Percentiles rank a stretch among this genome's conserved stretches.
Evolutionary conservation across 2,888 invertebrate species (phyloP).

Genomic region (Limnephilus lunatus): DNA sequence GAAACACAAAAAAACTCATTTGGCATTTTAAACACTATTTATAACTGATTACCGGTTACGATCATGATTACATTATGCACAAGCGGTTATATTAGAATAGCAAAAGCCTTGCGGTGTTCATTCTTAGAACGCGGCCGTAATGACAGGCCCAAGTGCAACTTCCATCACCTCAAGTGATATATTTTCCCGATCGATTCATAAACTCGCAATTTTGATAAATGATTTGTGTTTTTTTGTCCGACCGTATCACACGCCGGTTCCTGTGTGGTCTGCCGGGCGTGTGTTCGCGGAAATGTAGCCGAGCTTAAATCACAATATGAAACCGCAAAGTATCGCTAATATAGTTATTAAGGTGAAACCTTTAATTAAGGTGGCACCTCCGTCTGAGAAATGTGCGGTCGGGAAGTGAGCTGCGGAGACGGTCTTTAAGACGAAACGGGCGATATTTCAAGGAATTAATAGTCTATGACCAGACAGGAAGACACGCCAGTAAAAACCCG

Average conservation of each 20-base stretch:
- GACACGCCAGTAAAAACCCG: constrained; percentile 40
- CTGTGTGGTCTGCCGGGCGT: constrained; percentile 60
- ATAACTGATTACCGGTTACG: not conserved
- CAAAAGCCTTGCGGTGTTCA: constrained; percentile 17
- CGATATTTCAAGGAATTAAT: constrained; percentile 50
- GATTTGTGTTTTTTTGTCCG: constrained; percentile 33
- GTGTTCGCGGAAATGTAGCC: constrained; percentile 63
- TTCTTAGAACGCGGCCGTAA: constrained; percentile 20
- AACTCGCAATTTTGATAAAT: constrained; percentile 47
- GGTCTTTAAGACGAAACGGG: constrained; percentile 30
- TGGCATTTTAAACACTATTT: not conserved
- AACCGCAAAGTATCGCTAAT: constrained; percentile 65
- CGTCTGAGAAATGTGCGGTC: constrained; percentile 35
- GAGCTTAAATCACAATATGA: constrained; percentile 54
- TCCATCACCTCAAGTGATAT: constrained; percentile 30
- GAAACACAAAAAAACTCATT: not conserved
- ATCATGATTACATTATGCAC: not conserved
- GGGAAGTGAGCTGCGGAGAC: not conserved
- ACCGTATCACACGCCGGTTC: constrained; percentile 33
- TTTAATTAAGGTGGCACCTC: constrained; percentile 65
- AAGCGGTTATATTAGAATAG: not conserved
- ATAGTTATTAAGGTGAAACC: constrained; percentile 64
- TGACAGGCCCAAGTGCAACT: not conserved
- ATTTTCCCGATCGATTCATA: constrained; percentile 40
- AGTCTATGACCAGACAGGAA: constrained; percentile 36